phyloP scores from a whole-genome alignment of 2,888 invertebrate species.

The Dryocosmus kuriphilus region DNA sequence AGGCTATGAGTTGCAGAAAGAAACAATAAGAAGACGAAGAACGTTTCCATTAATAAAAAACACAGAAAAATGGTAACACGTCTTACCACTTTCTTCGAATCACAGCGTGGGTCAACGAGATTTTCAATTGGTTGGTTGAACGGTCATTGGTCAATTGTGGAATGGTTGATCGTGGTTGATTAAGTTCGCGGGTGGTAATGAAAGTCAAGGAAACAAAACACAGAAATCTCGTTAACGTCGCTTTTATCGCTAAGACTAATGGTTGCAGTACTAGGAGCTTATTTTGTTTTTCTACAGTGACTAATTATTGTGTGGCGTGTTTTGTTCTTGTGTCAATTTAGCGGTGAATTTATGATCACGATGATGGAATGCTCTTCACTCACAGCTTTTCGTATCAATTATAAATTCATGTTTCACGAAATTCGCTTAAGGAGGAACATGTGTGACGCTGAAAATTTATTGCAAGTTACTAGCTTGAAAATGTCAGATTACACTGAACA shows the following conservation, averaged over 20 bases:
- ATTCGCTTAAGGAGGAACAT: too few relatives aligned
- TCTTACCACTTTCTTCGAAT: constrained; percentile 72
- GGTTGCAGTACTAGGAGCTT: constrained; percentile 48
- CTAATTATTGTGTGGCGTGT: not conserved
- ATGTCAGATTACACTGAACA: too few relatives aligned
- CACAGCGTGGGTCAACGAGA: constrained; percentile 70
- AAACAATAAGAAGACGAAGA: constrained; percentile 45
- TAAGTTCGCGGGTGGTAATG: constrained; percentile 68
- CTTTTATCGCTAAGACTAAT: constrained; percentile 60
- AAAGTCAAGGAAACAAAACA: constrained; percentile 71
- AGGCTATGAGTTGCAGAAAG: not conserved
- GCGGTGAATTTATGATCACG: not conserved
- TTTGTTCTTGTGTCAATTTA: not conserved
- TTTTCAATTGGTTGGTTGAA: constrained; percentile 66
- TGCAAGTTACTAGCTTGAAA: too few relatives aligned
- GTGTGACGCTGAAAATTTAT: too few relatives aligned
- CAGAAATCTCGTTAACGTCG: constrained; percentile 70
- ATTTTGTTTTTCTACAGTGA: constrained; percentile 3
- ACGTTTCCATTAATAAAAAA: constrained; percentile 50
- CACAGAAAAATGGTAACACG: constrained; percentile 61
- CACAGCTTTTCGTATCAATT: not conserved
- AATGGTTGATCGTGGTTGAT: constrained; percentile 66
- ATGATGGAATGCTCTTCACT: not conserved
- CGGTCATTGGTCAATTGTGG: constrained; percentile 61
- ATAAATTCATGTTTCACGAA: too few relatives aligned